Evolutionary conservation across 2,797 vertebrate genomes (phyloP).

Genomic region (Tauraco hartlaubi): DNA sequence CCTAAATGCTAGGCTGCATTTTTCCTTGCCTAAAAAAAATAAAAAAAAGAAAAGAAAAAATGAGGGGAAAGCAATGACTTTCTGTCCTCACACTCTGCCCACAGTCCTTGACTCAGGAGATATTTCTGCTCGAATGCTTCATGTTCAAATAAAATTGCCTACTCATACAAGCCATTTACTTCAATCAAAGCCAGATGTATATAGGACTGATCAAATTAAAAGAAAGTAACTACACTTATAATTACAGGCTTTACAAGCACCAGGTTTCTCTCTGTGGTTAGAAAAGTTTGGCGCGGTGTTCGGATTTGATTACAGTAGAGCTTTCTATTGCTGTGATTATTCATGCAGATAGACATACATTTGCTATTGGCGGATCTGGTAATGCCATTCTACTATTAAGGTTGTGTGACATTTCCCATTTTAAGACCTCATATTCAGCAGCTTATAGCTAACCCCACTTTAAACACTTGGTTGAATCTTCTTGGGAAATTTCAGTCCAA

Average conservation of each 20-base stretch:
- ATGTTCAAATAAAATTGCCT: background rate
- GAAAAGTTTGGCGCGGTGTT: background rate
- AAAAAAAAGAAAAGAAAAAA: background rate
- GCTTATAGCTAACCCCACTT: slow-evolving; percentile 15
- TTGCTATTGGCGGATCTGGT: slow-evolving; percentile 1
- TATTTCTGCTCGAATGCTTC: background rate
- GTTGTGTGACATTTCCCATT: slow-evolving; percentile 41
- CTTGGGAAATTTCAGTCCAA: background rate
- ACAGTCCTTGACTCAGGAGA: background rate
- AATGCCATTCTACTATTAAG: background rate
- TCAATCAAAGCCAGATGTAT: slow-evolving; percentile 53
- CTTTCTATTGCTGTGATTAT: slow-evolving; percentile 29
- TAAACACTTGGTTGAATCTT: slow-evolving; percentile 21
- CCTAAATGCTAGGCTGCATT: background rate
- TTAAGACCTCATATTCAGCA: slow-evolving; percentile 38
- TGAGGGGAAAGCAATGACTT: background rate
- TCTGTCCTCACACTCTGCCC: background rate
- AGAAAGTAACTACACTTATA: slow-evolving; percentile 35
- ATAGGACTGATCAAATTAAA: slow-evolving; percentile 37
- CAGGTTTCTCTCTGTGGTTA: slow-evolving; percentile 12
- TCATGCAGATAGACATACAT: slow-evolving; percentile 25
- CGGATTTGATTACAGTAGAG: slow-evolving; percentile 28
- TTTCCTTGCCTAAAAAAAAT: background rate
- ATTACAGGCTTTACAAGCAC: slow-evolving; percentile 24
- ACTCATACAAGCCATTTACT: background rate